Evolutionary conservation across 2,888 invertebrate species (phyloP).

Genomic region (Orthonevra nobilis): DNA sequence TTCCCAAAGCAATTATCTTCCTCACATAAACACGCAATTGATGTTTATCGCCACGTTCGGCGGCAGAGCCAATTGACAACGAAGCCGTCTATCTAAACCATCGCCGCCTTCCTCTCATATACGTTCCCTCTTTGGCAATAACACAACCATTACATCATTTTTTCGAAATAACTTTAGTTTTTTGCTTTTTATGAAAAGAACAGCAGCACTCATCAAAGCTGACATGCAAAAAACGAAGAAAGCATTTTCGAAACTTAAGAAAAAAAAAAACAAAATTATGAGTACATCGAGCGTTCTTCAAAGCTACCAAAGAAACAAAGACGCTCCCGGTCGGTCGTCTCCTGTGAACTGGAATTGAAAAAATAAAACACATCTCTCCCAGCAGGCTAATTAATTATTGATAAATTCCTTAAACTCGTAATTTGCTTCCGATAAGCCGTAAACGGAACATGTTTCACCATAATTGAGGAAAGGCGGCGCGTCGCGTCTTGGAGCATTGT

Average conservation of each 20-base stretch:
- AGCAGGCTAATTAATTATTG: slow-evolving; percentile 31
- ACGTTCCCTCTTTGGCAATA: not conserved
- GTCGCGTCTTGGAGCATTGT: no score
- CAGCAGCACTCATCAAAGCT: not conserved
- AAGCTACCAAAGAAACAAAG: no score
- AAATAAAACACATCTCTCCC: not conserved
- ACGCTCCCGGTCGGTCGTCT: no score
- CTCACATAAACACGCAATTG: slow-evolving; percentile 50
- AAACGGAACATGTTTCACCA: not conserved
- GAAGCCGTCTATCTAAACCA: slow-evolving; percentile 10
- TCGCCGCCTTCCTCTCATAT: not conserved
- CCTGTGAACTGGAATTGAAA: no score
- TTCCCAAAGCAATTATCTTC: slow-evolving; percentile 53
- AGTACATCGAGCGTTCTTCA: no score
- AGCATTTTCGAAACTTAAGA: not conserved
- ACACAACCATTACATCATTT: slow-evolving; percentile 51
- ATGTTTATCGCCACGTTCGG: slow-evolving; percentile 43
- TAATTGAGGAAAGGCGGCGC: slow-evolving; percentile 2
- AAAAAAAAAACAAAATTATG: not conserved
- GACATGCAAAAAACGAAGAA: no score
- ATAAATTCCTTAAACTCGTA: slow-evolving; percentile 30
- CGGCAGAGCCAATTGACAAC: slow-evolving; percentile 26
- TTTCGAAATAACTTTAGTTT: slow-evolving; percentile 55
- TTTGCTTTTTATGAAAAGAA: slow-evolving; percentile 30
- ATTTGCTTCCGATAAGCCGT: slow-evolving; percentile 38